A percentile compares a stretch with the other conserved stretches of the same genome.
These are phyloP conservation scores for Abscondita cerata DNA, from an alignment of 2,888 invertebrate species.

Conservation along the genomic window DNA sequence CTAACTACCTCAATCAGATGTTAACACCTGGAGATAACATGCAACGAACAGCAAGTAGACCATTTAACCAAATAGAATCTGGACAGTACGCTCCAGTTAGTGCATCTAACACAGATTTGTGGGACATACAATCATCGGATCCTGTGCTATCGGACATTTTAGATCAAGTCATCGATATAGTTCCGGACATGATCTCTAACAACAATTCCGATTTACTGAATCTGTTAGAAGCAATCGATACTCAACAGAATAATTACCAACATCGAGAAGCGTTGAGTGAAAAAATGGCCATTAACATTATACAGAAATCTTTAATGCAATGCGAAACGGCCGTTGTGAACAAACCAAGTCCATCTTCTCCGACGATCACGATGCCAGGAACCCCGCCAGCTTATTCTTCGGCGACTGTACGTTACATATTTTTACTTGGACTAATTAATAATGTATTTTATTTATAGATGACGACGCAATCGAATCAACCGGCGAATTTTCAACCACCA, in stretches of 20 bases:
- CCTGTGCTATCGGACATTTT: constrained; percentile 81
- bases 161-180: constrained; percentile 84
- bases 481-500: constrained; percentile 49
- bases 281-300: constrained; percentile 86
- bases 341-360: constrained; percentile 69
- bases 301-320: constrained; percentile 90
- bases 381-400: constrained; percentile 68
- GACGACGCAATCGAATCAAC: constrained; percentile 44
- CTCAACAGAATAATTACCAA: constrained; percentile 36
- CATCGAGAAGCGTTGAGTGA: constrained; percentile 65
- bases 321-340: constrained; percentile 67
- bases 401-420: constrained; percentile 53
- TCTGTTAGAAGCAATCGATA: constrained; percentile 59
- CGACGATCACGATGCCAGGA: constrained; percentile 61
- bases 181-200: constrained; percentile 67
- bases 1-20: constrained; percentile 56
- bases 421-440: constrained; percentile 6
- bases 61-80: constrained; percentile 38
- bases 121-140: constrained; percentile 66
- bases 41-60: constrained; percentile 47
- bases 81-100: constrained; percentile 43
- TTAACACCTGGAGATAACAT: constrained; percentile 52
- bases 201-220: constrained; percentile 54
- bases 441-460: constrained; percentile 35
- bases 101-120: constrained; percentile 51